A percentile compares a stretch with the other conserved stretches of the same genome.
phyloP scores from a whole-genome alignment of 2,888 invertebrate species.

The Tholera decimalis region DNA sequence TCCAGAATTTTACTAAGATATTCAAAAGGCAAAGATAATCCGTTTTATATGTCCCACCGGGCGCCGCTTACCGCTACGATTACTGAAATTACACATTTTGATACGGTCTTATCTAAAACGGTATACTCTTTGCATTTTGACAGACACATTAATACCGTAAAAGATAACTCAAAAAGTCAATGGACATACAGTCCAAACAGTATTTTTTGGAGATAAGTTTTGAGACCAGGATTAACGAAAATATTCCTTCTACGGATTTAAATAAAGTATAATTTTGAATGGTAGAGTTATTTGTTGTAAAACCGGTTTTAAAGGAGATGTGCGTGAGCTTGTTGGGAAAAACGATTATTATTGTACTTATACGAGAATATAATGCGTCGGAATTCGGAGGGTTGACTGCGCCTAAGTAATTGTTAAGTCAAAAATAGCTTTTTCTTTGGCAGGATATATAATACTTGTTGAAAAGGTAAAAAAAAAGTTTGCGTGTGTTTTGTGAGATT shows the following conservation, averaged over 20 bases:
- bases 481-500: slow-evolving; percentile 41
- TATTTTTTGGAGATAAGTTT: slow-evolving; percentile 64
- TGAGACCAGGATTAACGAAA: slow-evolving; percentile 19
- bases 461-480: slow-evolving; percentile 38
- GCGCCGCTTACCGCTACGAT: slow-evolving; percentile 27
- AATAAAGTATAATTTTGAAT: slow-evolving; percentile 60
- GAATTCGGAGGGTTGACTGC: slow-evolving; percentile 76
- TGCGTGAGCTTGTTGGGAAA: slow-evolving; percentile 83
- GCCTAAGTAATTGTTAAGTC: slow-evolving; percentile 70
- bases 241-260: slow-evolving; percentile 22
- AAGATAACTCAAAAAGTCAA: slow-evolving; percentile 65
- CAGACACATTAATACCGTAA: slow-evolving; percentile 63
- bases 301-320: slow-evolving; percentile 80
- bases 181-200: slow-evolving; percentile 65
- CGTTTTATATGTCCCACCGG: slow-evolving; percentile 18
- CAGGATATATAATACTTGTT: slow-evolving; percentile 47
- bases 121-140: slow-evolving; percentile 60
- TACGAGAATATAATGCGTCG: slow-evolving; percentile 69
- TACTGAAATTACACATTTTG: slow-evolving; percentile 46
- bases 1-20: slow-evolving; percentile 11
- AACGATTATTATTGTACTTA: slow-evolving; percentile 83
- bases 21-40: slow-evolving; percentile 26
- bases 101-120: slow-evolving; percentile 58
- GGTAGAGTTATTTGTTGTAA: slow-evolving; percentile 13
- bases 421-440: slow-evolving; percentile 64